phyloP scores from a whole-genome alignment of 2,797 vertebrate species.

The Darevskia nairensis region DNA sequence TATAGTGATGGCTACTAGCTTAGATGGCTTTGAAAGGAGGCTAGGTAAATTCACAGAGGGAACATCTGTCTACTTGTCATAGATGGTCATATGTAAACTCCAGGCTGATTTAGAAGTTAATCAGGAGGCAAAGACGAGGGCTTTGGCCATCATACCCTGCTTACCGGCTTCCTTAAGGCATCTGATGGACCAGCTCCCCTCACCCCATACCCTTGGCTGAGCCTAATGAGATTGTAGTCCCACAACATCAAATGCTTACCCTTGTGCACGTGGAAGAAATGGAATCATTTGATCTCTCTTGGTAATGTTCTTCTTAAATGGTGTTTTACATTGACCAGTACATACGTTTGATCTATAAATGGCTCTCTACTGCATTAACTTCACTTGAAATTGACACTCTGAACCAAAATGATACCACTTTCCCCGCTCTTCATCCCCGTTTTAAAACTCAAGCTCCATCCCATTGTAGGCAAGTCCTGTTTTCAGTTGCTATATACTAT shows the following conservation, averaged over 20 bases:
- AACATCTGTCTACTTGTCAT: no score
- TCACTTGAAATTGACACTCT: neutral
- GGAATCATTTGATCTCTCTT: neutral
- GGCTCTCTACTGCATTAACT: neutral
- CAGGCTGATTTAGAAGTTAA: neutral
- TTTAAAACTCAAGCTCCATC: neutral
- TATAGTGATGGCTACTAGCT: neutral
- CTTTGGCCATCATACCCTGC: neutral
- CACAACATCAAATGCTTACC: no score
- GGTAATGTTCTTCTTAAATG: neutral
- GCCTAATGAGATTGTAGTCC: no score
- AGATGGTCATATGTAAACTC: neutral
- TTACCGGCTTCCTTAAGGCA: neutral
- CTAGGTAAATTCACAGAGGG: neutral
- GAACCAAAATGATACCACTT: neutral
- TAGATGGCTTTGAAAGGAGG: neutral
- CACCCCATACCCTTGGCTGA: no score
- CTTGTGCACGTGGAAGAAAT: neutral
- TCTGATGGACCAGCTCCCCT: no score
- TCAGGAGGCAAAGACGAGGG: neutral
- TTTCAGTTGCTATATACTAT: neutral
- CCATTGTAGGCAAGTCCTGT: neutral
- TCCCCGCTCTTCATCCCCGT: neutral
- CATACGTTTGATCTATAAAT: slow-evolving; percentile 7
- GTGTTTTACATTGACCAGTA: neutral